phyloP scores from a whole-genome alignment of 2,888 invertebrate species.

The Ennomos quercinarius region DNA sequence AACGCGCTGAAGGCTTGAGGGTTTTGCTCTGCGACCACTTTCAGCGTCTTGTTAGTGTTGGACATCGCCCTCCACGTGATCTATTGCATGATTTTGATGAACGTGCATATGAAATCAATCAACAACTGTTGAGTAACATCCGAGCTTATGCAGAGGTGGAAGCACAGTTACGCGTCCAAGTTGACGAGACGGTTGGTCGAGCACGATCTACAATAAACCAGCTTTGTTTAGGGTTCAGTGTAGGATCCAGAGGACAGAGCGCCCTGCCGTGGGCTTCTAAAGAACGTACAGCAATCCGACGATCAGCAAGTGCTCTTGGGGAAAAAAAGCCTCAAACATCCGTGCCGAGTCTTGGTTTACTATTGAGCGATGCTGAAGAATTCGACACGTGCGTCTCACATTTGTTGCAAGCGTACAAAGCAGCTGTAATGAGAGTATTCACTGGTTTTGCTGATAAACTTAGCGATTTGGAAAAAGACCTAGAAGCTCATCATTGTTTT shows the following conservation, averaged over 20 bases:
- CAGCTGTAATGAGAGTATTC: conserved; percentile 56
- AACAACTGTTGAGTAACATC: conserved; percentile 70
- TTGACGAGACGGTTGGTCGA: conserved; percentile 53
- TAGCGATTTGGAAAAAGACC: conserved; percentile 52
- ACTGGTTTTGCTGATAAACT: conserved; percentile 56
- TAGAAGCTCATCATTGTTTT: conserved; percentile 42
- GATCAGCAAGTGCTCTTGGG: conserved; percentile 41
- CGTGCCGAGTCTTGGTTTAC: conserved; percentile 34
- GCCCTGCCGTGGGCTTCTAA: conserved; percentile 46
- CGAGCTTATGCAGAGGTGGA: conserved; percentile 67
- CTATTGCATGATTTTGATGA: conserved; percentile 71
- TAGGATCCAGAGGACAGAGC: conserved; percentile 45
- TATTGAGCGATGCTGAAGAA: conserved; percentile 47
- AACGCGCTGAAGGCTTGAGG: conserved; percentile 63
- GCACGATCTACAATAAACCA: conserved; percentile 64
- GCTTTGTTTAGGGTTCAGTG: conserved; percentile 52
- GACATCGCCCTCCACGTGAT: conserved; percentile 61
- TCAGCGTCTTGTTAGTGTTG: conserved; percentile 59
- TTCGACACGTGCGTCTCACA: conserved; percentile 53
- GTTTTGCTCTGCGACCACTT: conserved; percentile 63
- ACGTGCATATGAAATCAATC: conserved; percentile 68
- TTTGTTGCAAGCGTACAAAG: conserved; percentile 61
- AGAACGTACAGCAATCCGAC: conserved; percentile 31
- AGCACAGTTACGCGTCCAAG: conserved; percentile 58
- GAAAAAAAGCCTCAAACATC: conserved; percentile 22